Evolutionary conservation across 2,797 vertebrate genomes (phyloP).

Genomic region (Sebastes goodei): DNA sequence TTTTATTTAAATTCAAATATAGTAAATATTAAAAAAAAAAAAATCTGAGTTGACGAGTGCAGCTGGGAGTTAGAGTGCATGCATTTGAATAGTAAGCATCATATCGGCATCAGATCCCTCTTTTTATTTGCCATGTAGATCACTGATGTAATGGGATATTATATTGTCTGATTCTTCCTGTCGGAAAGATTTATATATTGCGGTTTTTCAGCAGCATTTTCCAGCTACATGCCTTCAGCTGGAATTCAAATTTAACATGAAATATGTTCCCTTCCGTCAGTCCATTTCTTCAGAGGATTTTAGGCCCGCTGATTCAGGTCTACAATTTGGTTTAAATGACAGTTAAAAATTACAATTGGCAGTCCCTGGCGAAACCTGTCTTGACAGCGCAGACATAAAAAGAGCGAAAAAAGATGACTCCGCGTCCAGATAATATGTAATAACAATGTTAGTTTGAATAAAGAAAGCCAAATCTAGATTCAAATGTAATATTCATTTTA

Average conservation of each 20-base stretch:
- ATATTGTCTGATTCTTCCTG: conserved; percentile 35
- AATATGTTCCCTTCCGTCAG: conserved; percentile 84
- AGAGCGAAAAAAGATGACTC: conserved; percentile 95
- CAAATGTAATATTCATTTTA: conserved; percentile 99
- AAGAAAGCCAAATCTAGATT: conserved; percentile 92
- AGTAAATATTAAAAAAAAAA: neutral
- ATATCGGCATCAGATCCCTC: conserved; percentile 19
- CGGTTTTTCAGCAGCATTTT: conserved; percentile 50
- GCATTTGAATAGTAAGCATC: conserved; percentile 15
- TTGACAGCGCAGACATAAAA: conserved; percentile 91
- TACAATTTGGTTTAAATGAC: conserved; percentile 93
- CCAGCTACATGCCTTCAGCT: conserved; percentile 56
- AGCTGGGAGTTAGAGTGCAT: neutral
- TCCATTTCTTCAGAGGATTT: conserved; percentile 85
- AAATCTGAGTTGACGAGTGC: neutral
- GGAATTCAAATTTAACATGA: conserved; percentile 87
- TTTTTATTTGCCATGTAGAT: conserved; percentile 29
- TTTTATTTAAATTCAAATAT: neutral
- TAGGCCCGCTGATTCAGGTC: conserved; percentile 86
- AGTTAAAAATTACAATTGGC: conserved; percentile 93
- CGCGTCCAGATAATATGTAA: conserved; percentile 97
- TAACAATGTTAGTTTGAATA: conserved; percentile 99
- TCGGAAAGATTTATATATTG: conserved; percentile 46
- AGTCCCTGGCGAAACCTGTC: conserved; percentile 90
- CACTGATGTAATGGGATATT: conserved; percentile 30